Evolutionary conservation across 1,140 invertebrate genomes (phyloP).

Genomic region (Diabrotica virgifera): DNA sequence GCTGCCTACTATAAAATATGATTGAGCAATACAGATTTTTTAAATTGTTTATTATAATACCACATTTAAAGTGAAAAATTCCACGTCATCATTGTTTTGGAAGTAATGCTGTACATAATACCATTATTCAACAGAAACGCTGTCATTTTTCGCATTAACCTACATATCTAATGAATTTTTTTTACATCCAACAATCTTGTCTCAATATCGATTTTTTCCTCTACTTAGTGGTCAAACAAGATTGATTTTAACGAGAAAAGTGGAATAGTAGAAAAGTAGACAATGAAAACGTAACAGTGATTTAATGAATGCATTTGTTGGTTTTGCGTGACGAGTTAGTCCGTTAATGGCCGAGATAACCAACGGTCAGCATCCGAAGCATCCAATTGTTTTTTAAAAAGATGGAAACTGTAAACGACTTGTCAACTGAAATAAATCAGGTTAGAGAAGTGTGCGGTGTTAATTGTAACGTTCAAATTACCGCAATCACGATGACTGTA

Average conservation of each 20-base stretch:
- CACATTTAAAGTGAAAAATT: no score
- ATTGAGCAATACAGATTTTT: no score
- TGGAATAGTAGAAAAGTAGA: conserved; percentile 1
- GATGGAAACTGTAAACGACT: not conserved
- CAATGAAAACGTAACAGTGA: conserved; percentile 1
- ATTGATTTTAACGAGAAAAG: not conserved
- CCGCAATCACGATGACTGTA: no score
- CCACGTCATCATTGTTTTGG: no score
- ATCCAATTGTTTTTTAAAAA: not conserved
- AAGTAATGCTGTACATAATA: no score
- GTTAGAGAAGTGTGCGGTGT: not conserved
- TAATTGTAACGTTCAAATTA: no score
- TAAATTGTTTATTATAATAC: no score
- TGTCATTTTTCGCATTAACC: not conserved
- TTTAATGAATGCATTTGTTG: not conserved
- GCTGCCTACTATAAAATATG: no score
- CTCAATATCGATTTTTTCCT: not conserved
- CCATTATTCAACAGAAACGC: no score
- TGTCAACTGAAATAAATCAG: conserved; percentile 1
- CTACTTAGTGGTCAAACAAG: not conserved
- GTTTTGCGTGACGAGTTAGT: not conserved
- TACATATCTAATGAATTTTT: not conserved
- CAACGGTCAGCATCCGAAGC: conserved; percentile 1
- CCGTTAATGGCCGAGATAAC: not conserved
- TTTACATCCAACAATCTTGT: not conserved